Percentiles rank a stretch among this genome's conserved stretches.
These are phyloP conservation scores for Karalla daura DNA, from an alignment of 2,797 vertebrate species.

Conservation along the genomic window DNA sequence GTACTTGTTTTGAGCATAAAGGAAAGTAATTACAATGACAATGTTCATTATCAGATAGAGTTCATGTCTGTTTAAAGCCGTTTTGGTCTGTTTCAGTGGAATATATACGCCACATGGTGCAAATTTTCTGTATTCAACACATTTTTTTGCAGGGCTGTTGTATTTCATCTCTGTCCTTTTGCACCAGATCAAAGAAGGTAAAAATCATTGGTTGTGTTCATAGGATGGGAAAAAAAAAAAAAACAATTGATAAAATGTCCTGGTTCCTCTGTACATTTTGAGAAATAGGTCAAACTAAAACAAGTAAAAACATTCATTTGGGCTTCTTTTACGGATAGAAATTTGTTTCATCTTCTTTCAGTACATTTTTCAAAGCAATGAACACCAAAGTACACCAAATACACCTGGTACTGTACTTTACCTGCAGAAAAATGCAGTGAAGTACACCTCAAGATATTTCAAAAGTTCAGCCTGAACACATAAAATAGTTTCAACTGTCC, in stretches of 20 bases:
- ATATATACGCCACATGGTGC: too few species aligned
- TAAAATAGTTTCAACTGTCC: neutral
- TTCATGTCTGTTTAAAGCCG: neutral
- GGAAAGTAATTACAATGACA: constrained; percentile 8
- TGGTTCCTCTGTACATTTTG: neutral
- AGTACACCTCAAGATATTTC: neutral
- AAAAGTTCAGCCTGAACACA: neutral
- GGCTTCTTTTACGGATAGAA: too few species aligned
- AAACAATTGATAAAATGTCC: neutral
- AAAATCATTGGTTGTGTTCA: neutral
- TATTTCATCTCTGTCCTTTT: neutral
- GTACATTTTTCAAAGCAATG: too few species aligned
- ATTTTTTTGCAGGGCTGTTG: too few species aligned
- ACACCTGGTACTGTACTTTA: too few species aligned
- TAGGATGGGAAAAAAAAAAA: neutral
- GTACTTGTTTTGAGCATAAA: constrained; percentile 10
- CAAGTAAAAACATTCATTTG: neutral
- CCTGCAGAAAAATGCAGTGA: too few species aligned
- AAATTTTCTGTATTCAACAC: neutral
- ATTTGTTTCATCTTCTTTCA: too few species aligned
- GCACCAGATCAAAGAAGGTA: neutral
- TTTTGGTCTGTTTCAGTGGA: neutral
- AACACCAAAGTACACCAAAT: too few species aligned
- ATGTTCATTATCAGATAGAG: constrained; percentile 5
- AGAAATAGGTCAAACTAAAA: neutral